Evolutionary conservation across 2,797 vertebrate species (phyloP), one percentile per base, ranked within the genome.

Genomic region (Sebastes steindachneri): DNA sequence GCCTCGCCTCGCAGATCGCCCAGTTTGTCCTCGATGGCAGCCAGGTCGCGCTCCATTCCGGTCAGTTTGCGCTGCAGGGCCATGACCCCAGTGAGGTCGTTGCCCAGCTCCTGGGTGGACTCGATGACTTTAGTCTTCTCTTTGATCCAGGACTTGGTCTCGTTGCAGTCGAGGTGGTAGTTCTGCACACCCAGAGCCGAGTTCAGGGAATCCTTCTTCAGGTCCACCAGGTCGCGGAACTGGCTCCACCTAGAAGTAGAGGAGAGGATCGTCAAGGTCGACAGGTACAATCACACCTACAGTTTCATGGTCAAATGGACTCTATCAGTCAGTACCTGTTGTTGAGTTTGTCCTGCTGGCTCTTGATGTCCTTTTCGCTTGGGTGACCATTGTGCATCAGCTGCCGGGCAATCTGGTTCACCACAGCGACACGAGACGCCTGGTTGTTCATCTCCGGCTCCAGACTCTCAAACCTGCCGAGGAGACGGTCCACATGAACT

Each of bases 61-160:
- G 97, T 98, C 87, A 99, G 93, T 87, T 98, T 99, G 67, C 98
- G 96, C 91, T 99, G 98, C 84, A 99, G 94, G 14, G 98, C 97
- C 97, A 98, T 98, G 75, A 99, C 98, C 0, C 98, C 98, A 0
- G 97, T 96, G 64, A 99, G 95, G 86, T 99, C 98, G 0, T 99
- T 99, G 68, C 98, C 97, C 87, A 99, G 95, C 84, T 98, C 97
- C 85, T 98, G 97, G 0, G 98, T 99, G 59, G 98, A 99, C 90
- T 99, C 97, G 0, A 99, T 99, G 62, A 98, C 97, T 94, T 98
- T 98, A 92, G 98, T 99, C 95, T 99, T 99, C 91, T 99, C 98
- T 48, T 97, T 96, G 90, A 98, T 98, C 98, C 98, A 99, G 21
- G 97, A 98, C 86, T 98, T 98, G 85, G 98, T 99, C 93, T 99